Conservation (phyloP, 2,113 vertebrate genomes). For the Genyomyrus donnyi region DNA sequence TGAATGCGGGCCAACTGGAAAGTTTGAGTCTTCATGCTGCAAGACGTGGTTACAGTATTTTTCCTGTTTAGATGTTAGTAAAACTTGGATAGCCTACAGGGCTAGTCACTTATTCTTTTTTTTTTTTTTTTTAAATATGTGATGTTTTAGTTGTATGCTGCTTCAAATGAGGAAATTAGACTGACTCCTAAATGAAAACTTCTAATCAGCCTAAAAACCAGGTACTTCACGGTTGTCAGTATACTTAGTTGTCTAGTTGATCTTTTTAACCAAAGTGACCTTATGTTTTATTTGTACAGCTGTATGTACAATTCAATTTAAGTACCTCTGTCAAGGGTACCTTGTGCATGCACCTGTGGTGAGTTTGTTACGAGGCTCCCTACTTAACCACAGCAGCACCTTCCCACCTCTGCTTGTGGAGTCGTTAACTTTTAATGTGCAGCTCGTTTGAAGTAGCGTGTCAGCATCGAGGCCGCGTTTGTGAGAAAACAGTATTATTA, state of each 20-base stretch:
- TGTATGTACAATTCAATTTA: not conserved
- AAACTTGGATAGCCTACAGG: not conserved
- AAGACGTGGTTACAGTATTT: not conserved
- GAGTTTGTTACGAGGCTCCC: not conserved
- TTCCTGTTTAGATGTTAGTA: not conserved
- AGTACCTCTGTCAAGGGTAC: not conserved
- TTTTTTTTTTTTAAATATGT: too few relatives aligned
- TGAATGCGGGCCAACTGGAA: not conserved
- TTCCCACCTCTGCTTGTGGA: not conserved
- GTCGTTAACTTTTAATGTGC: not conserved
- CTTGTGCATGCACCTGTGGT: not conserved
- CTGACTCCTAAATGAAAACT: not conserved
- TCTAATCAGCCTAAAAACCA: not conserved
- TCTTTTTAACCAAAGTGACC: not conserved
- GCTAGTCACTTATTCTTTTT: not conserved
- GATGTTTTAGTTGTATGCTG: not conserved
- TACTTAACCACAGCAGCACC: not conserved
- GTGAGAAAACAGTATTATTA: too few relatives aligned
- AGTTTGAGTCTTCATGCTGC: not conserved
- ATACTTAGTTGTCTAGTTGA: not conserved
- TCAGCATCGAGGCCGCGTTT: not conserved
- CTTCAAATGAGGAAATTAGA: not conserved
- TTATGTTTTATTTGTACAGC: not conserved
- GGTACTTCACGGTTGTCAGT: not conserved
- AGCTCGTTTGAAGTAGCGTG: not conserved